Evolutionary conservation across 2,888 invertebrate species (phyloP).

Genomic region (Nomada fucata): DNA sequence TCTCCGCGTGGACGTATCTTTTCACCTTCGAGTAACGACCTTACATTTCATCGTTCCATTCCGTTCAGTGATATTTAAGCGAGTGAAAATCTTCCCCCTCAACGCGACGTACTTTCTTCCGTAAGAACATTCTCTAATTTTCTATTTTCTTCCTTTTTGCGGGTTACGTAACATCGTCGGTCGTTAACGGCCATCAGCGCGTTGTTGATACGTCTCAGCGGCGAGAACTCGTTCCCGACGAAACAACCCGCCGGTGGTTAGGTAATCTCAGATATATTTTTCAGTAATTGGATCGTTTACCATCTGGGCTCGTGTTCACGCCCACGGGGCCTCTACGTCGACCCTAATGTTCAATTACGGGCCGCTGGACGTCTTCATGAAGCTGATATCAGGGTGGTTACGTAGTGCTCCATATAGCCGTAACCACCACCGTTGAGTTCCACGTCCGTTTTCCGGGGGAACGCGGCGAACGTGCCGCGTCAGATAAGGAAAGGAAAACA

Average conservation of each 20-base stretch:
- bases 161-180: slow-evolving; percentile 13
- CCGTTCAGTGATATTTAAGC: background rate
- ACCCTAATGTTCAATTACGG: slow-evolving; percentile 69
- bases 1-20: background rate
- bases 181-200: background rate
- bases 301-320: slow-evolving; percentile 49
- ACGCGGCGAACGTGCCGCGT: slow-evolving; percentile 36
- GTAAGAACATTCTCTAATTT: background rate
- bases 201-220: background rate
- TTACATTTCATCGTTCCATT: slow-evolving; percentile 2
- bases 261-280: slow-evolving; percentile 66
- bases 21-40: background rate
- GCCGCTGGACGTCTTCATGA: slow-evolving; percentile 57
- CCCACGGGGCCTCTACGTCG: slow-evolving; percentile 46
- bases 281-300: slow-evolving; percentile 70
- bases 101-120: background rate
- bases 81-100: too few species aligned
- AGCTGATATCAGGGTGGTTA: slow-evolving; percentile 51
- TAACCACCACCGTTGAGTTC: slow-evolving; percentile 38
- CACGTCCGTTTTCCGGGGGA: slow-evolving; percentile 44
- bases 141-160: slow-evolving; percentile 4
- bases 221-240: slow-evolving; percentile 17
- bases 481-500: slow-evolving; percentile 49
- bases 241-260: slow-evolving; percentile 28
- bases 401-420: background rate